Evolutionary conservation across 2,797 vertebrate species (phyloP), one percentile per base, ranked within the genome.

Genomic region (Sitta carolinensis): DNA sequence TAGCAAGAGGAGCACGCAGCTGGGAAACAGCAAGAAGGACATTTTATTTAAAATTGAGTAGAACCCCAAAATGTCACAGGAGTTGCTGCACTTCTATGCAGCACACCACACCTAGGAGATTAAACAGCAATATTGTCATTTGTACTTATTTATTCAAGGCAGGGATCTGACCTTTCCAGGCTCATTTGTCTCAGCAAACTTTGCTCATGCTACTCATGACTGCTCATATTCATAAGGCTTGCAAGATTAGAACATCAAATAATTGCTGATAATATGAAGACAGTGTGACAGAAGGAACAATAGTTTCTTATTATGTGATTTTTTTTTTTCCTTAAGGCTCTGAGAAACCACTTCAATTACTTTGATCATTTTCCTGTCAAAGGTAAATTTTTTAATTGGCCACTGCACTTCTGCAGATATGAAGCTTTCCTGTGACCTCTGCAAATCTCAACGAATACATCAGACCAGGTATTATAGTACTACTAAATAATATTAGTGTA

Each of bases 131-230:
- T 50, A 51, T 7, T 82, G 64, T 55, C 47, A 30, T 58, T 72
- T 64, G 29, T 30, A 67, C 42, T 38, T 97, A n/a, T 97, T 95
- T 96, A 94, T 95, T 90, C 91, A 95, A 91, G 94, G 73, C 70
- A 94, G 89, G 94, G 74, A 93, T 81, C 52, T 95, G 94, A 95
- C 89, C 94, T 91, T 94, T 94, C 43, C 51, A 75, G 89, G 73
- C 45, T 86, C 66, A 69, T 75, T 95, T 92, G 69, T 91, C 85
- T 92, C 84, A 75, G 66, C 84, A 95, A 95, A 94, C 93, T 93
- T 93, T 75, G 76, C 51, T 94, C 77, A 38, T 19, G 77, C 67
- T 75, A 68, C 88, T 91, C 90, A 84, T 82, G 90, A 94, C 76
- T 88, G 82, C 58, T 92, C 62, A 45, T 67, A 90, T 90, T 95